These are phyloP conservation scores for Muscidifurax raptorellus DNA, from an alignment of 1,140 invertebrate genomes.

Conservation along the genomic window DNA sequence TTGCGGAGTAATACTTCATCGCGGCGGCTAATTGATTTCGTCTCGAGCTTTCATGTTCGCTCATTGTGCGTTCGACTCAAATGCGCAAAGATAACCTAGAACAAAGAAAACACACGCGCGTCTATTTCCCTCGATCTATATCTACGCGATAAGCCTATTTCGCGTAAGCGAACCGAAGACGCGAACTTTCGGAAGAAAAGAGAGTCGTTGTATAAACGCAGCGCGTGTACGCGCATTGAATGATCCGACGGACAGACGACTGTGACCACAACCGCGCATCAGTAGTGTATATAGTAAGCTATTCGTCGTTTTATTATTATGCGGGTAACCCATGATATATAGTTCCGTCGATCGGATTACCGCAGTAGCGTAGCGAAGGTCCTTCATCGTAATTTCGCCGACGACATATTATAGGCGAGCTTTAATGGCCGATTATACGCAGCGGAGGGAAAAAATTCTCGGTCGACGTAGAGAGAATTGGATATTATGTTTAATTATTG, in stretches of 20 bases:
- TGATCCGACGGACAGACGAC: not conserved
- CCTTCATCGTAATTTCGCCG: not conserved
- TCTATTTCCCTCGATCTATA: no score
- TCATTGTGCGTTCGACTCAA: no score
- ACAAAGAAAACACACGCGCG: no score
- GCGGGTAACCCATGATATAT: slow-evolving; percentile 8
- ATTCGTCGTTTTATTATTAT: slow-evolving; percentile 38
- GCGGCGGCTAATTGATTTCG: not conserved
- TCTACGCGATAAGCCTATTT: no score
- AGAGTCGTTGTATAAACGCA: not conserved
- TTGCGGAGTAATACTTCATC: no score
- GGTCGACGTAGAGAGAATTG: no score
- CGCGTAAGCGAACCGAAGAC: no score
- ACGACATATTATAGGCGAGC: not conserved
- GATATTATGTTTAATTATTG: no score
- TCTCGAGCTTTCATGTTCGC: not conserved
- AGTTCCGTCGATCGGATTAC: not conserved
- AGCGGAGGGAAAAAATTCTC: not conserved
- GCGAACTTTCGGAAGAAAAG: not conserved
- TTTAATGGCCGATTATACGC: slow-evolving; percentile 4
- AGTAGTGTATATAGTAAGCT: slow-evolving; percentile 36
- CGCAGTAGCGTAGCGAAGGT: slow-evolving; percentile 26
- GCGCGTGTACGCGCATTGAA: not conserved
- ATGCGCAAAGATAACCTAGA: no score
- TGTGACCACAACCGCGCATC: not conserved